A percentile compares a stretch with the other conserved stretches of the same genome.
Evolutionary conservation across 2,797 vertebrate species (phyloP).

Genomic region (Halcyon badia): DNA sequence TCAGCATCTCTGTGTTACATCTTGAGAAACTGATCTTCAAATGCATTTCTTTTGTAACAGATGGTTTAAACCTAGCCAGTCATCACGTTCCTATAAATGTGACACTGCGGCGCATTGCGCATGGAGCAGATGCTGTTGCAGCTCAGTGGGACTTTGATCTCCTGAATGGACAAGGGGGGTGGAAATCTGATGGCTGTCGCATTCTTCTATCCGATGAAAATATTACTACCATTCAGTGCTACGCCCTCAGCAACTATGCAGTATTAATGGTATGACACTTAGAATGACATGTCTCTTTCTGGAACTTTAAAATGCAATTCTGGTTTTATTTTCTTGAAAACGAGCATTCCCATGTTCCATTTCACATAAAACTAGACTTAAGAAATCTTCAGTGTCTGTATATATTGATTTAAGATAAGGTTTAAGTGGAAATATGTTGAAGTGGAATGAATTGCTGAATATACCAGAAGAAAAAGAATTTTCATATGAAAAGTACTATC

Average conservation of each 20-base stretch:
- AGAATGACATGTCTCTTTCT: neutral
- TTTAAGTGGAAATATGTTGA: neutral
- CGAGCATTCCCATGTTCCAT: neutral
- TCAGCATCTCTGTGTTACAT: neutral
- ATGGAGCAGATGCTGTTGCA: slow-evolving; percentile 90
- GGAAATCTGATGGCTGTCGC: slow-evolving; percentile 92
- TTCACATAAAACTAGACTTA: neutral
- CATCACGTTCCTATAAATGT: slow-evolving; percentile 88
- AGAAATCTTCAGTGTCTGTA: neutral
- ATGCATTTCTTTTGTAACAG: slow-evolving; percentile 74
- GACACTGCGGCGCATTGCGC: slow-evolving; percentile 90
- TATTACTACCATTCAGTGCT: slow-evolving; percentile 93
- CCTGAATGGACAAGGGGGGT: slow-evolving; percentile 91
- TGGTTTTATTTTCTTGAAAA: neutral
- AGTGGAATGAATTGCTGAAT: neutral
- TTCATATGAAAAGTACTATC: neutral
- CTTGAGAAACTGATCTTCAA: neutral
- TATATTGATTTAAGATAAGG: neutral
- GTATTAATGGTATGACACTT: slow-evolving; percentile 90
- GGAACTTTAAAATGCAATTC: neutral
- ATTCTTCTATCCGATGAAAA: slow-evolving; percentile 92
- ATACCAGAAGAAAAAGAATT: neutral
- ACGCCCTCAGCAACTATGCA: slow-evolving; percentile 92
- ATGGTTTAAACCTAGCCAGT: slow-evolving; percentile 82
- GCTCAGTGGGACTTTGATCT: slow-evolving; percentile 94